phyloP scores from a whole-genome alignment of 2,113 vertebrate genomes.

The Varanus komodoensis region DNA sequence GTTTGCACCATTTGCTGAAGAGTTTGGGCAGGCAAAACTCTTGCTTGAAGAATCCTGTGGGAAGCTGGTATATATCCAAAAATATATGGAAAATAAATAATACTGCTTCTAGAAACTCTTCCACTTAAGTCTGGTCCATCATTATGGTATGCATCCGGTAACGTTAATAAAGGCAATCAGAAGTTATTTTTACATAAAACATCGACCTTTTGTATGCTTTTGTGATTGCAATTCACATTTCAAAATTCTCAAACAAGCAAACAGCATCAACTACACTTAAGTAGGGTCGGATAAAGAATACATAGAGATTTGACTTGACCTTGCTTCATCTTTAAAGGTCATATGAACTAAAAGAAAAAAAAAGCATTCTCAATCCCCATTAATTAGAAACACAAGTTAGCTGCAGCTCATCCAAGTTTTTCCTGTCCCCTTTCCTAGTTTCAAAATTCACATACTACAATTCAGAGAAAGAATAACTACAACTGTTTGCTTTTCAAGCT shows the following conservation, averaged over 20 bases:
- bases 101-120: slow-evolving; percentile 21
- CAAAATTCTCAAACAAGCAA: slow-evolving; percentile 41
- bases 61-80: slow-evolving; percentile 12
- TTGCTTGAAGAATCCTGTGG: neutral
- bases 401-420: slow-evolving; percentile 66
- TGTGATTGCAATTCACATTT: neutral
- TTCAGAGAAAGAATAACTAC: slow-evolving; percentile 52
- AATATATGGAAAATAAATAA: slow-evolving; percentile 20
- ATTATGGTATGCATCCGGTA: neutral
- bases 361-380: slow-evolving; percentile 65
- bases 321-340: slow-evolving; percentile 67
- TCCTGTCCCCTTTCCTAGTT: slow-evolving; percentile 55
- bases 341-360: slow-evolving; percentile 63
- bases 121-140: slow-evolving; percentile 7
- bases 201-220: neutral
- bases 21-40: too few species aligned
- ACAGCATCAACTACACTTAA: slow-evolving; percentile 40
- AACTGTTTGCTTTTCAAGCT: slow-evolving; percentile 51
- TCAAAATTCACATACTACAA: slow-evolving; percentile 62
- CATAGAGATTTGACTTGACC: slow-evolving; percentile 56
- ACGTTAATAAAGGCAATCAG: neutral
- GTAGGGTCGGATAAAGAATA: slow-evolving; percentile 36
- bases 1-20: too few species aligned
- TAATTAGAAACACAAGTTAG: slow-evolving; percentile 74
- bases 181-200: slow-evolving; percentile 3